A percentile compares a stretch with the other conserved stretches of the same genome.
phyloP scores from a whole-genome alignment of 23 tunicate genomes.

The Trididemnum clinides region DNA sequence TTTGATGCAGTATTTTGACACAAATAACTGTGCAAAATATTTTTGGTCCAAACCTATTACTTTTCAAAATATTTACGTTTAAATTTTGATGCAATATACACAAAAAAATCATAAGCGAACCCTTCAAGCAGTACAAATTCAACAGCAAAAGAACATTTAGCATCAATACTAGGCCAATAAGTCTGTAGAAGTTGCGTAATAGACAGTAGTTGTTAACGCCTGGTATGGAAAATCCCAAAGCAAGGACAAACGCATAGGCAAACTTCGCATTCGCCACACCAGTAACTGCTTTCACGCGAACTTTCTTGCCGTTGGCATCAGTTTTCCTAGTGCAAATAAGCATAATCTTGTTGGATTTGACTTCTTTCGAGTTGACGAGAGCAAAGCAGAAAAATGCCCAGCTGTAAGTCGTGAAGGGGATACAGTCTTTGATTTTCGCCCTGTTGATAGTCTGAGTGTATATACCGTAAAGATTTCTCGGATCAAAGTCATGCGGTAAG shows the following conservation, averaged over 20 bases:
- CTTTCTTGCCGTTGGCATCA: background rate
- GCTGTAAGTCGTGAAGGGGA: slow-evolving; percentile 6
- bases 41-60: background rate
- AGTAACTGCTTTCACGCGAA: too few relatives aligned
- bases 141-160: background rate
- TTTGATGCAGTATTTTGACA: background rate
- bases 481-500: background rate
- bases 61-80: slow-evolving; percentile 5
- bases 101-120: background rate
- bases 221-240: background rate
- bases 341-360: background rate
- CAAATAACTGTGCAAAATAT: background rate
- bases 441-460: background rate
- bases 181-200: too few relatives aligned
- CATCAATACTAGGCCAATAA: background rate
- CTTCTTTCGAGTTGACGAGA: slow-evolving; percentile 16
- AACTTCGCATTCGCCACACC: slow-evolving; percentile 12
- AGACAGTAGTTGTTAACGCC: too few relatives aligned
- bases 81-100: too few relatives aligned
- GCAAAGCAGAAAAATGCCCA: background rate
- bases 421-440: background rate
- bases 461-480: background rate
- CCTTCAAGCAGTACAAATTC: background rate
- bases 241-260: slow-evolving; percentile 29
- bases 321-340: slow-evolving; percentile 8